phyloP scores from a whole-genome alignment of 2,113 vertebrate species.

The Xenotilapia leptura region DNA sequence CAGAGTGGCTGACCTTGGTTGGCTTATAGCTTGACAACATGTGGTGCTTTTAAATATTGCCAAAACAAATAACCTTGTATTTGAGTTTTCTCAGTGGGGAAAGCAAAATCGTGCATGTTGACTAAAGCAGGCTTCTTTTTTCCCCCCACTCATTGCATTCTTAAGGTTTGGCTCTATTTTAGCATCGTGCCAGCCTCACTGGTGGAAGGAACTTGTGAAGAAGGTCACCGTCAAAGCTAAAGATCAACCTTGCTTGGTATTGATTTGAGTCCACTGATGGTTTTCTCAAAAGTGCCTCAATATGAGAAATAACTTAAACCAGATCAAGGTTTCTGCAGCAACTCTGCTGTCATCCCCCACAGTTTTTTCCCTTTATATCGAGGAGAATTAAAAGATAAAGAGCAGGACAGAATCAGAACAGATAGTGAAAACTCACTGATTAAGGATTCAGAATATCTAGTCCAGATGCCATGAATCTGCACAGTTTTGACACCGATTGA shows the following conservation, averaged over 20 bases:
- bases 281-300: background rate
- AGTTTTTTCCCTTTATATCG: background rate
- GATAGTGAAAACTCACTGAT: background rate
- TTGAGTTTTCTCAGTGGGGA: background rate
- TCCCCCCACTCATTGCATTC: background rate
- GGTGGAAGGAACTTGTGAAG: background rate
- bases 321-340: background rate
- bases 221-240: background rate
- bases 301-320: background rate
- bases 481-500: background rate
- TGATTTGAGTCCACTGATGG: constrained; percentile 13
- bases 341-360: background rate
- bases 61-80: background rate
- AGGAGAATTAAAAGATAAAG: background rate
- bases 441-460: background rate
- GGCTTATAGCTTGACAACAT: background rate
- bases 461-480: background rate
- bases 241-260: constrained; percentile 7
- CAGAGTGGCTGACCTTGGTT: background rate
- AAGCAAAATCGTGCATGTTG: background rate
- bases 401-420: background rate
- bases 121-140: background rate
- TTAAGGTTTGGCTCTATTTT: background rate
- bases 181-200: background rate
- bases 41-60: background rate